phyloP scores from a whole-genome alignment of 2,888 invertebrate species.

The Melolontha melolontha region DNA sequence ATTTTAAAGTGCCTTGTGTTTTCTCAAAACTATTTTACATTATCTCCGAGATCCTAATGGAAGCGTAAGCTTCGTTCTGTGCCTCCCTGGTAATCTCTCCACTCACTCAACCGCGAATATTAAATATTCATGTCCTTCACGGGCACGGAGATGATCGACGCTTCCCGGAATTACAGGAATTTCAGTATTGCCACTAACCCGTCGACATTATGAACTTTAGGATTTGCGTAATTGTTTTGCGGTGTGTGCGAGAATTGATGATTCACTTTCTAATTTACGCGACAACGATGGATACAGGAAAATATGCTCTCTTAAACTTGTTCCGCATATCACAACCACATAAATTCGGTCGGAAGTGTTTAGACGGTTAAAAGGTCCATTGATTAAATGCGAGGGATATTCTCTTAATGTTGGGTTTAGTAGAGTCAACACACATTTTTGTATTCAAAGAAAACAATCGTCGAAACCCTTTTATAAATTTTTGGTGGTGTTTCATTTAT shows the following conservation, averaged over 20 bases:
- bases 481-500: no score
- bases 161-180: constrained; percentile 33
- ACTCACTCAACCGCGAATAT: constrained; percentile 39
- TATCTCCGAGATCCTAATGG: constrained; percentile 30
- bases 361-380: no score
- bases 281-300: no score
- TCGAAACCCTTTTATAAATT: no score
- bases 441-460: no score
- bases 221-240: constrained; percentile 38
- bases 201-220: constrained; percentile 34
- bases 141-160: constrained; percentile 31
- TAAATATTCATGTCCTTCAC: constrained; percentile 41
- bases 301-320: no score
- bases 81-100: constrained; percentile 26
- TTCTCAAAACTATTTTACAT: constrained; percentile 39
- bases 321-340: no score
- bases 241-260: constrained; percentile 23
- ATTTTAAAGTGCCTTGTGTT: constrained; percentile 34
- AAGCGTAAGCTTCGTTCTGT: constrained; percentile 29
- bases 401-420: no score
- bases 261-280: constrained; percentile 33
- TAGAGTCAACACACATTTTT: no score
- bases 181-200: constrained; percentile 15
- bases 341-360: no score
- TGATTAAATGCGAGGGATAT: no score